A percentile compares a stretch with the other conserved stretches of the same genome.
These are phyloP conservation scores for Eupristina koningsbergeri DNA, from an alignment of 1,140 invertebrate species.

Conservation along the genomic window DNA sequence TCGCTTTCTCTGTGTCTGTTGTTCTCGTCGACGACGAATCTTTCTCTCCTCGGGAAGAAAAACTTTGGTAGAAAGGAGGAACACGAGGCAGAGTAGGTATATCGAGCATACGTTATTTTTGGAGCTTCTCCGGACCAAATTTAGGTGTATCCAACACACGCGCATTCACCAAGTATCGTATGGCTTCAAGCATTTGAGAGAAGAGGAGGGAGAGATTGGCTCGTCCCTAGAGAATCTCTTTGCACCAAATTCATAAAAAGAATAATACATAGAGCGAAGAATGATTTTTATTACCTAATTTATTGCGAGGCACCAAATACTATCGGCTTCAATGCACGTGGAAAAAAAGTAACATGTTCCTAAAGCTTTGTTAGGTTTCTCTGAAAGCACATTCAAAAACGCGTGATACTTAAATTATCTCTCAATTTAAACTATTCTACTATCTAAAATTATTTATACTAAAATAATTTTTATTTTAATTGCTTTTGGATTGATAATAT, in stretches of 20 bases:
- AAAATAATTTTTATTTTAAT: no score
- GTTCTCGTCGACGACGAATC: conserved; percentile 1
- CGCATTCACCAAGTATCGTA: conserved; percentile 29
- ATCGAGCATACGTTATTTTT: conserved; percentile 14
- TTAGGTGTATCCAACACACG: conserved; percentile 33
- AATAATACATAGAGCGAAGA: not conserved
- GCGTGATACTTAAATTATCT: no score
- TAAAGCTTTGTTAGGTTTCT: no score
- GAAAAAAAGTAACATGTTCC: no score
- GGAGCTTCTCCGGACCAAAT: conserved; percentile 32
- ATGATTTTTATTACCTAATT: no score
- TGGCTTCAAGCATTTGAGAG: conserved; percentile 11
- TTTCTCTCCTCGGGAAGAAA: not conserved
- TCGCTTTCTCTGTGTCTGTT: not conserved
- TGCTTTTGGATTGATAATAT: no score
- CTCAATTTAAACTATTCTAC: no score
- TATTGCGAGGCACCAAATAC: not conserved
- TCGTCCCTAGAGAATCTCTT: not conserved
- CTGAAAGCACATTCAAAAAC: no score
- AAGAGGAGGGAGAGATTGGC: conserved; percentile 11
- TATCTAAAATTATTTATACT: no score
- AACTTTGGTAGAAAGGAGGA: not conserved
- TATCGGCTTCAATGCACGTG: not conserved
- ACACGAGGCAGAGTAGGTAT: not conserved
- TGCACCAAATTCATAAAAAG: not conserved